These are phyloP conservation scores for Etheostoma perlongum DNA, from an alignment of 2,797 vertebrate genomes.

Conservation along the genomic window DNA sequence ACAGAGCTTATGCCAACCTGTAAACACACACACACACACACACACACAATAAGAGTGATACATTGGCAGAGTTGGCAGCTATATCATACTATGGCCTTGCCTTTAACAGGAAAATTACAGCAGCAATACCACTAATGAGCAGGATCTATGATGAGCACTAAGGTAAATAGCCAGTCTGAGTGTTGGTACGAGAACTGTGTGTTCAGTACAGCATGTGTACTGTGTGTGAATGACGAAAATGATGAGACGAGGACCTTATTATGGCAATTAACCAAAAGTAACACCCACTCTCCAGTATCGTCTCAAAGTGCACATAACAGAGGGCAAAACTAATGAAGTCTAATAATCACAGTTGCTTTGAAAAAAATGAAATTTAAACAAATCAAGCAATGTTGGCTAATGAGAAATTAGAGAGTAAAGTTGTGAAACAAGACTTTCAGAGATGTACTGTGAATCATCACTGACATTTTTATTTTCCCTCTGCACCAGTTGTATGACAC, in stretches of 20 bases:
- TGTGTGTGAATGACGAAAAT: conserved; percentile 56
- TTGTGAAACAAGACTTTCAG: conserved; percentile 23
- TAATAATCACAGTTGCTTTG: conserved; percentile 41
- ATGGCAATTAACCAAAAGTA: conserved; percentile 66
- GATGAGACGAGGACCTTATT: conserved; percentile 61
- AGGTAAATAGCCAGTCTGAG: conserved; percentile 42
- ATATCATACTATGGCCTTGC: conserved; percentile 46
- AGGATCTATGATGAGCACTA: conserved; percentile 43
- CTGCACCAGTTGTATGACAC: background rate
- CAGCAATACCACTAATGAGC: conserved; percentile 58
- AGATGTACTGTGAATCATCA: conserved; percentile 19
- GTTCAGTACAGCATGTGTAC: conserved; percentile 25
- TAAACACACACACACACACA: conserved; percentile 36
- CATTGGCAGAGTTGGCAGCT: conserved; percentile 25
- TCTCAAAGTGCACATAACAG: conserved; percentile 52
- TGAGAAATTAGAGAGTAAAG: conserved; percentile 15
- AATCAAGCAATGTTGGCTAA: conserved; percentile 25
- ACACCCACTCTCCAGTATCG: conserved; percentile 56
- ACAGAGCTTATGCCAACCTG: conserved; percentile 72
- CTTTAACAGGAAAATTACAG: conserved; percentile 47
- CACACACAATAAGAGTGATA: conserved; percentile 21
- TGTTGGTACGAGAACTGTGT: conserved; percentile 25
- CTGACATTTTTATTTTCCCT: conserved; percentile 10
- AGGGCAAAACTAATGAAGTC: conserved; percentile 58
- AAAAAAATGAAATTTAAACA: conserved; percentile 49